phyloP scores from a whole-genome alignment of 2,797 vertebrate species.

The Pantherophis alleghaniensis region DNA sequence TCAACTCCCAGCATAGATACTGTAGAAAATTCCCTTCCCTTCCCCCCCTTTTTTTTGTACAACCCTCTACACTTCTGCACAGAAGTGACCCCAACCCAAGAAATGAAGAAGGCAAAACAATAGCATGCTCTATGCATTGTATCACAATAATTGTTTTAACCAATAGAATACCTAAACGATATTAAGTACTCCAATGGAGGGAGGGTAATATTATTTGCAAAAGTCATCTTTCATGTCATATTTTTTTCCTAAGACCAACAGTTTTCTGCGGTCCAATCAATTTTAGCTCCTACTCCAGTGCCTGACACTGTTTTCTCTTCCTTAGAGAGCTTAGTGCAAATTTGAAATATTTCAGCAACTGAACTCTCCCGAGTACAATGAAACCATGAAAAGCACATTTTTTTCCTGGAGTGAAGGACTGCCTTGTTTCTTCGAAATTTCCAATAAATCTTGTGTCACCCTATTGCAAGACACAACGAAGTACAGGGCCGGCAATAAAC shows the following conservation, averaged over 20 bases:
- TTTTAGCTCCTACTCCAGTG: slow-evolving; percentile 8
- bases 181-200: neutral
- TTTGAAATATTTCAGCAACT: slow-evolving; percentile 39
- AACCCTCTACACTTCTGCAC: neutral
- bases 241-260: neutral
- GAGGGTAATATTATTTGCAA: neutral
- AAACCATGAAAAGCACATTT: slow-evolving; percentile 41
- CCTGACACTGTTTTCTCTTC: slow-evolving; percentile 1
- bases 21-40: neutral
- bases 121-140: neutral
- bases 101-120: neutral
- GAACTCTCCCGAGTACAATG: slow-evolving; percentile 42
- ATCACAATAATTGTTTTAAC: neutral
- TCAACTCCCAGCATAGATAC: neutral
- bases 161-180: neutral
- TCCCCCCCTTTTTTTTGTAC: too few species aligned
- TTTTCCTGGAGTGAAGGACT: slow-evolving; percentile 38
- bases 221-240: neutral
- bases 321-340: neutral
- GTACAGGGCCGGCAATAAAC: slow-evolving; percentile 46
- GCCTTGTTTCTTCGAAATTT: slow-evolving; percentile 45
- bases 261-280: neutral
- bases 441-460: slow-evolving; percentile 39
- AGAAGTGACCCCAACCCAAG: neutral
- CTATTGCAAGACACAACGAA: slow-evolving; percentile 44